A percentile compares a stretch with the other conserved stretches of the same genome.
phyloP scores from a whole-genome alignment of 2,113 vertebrate genomes.

The Cyprichromis sp. region DNA sequence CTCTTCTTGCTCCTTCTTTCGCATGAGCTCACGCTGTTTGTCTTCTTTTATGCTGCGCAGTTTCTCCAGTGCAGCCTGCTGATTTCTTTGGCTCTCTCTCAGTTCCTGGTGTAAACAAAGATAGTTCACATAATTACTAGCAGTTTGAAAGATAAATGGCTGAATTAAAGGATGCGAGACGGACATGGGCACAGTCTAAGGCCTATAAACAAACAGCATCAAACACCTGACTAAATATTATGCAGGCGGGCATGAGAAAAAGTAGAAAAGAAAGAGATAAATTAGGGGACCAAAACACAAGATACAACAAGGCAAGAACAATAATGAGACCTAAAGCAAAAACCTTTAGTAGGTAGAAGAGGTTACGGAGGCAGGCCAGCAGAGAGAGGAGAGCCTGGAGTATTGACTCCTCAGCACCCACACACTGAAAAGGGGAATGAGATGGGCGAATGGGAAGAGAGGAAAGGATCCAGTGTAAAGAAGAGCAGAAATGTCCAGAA shows the following conservation, averaged over 20 bases:
- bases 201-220: neutral
- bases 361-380: constrained; percentile 94
- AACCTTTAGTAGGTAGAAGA: constrained; percentile 99
- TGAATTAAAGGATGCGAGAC: neutral
- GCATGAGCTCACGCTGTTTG: constrained; percentile 81
- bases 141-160: neutral
- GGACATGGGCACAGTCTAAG: neutral
- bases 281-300: neutral
- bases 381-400: constrained; percentile 93
- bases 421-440: constrained; percentile 80
- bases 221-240: neutral
- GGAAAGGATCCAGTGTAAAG: neutral
- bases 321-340: constrained; percentile 72
- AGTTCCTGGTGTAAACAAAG: constrained; percentile 73
- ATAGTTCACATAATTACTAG: neutral
- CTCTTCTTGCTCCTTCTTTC: constrained; percentile 74
- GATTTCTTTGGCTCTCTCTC: constrained; percentile 81
- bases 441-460: constrained; percentile 47
- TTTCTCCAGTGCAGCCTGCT: constrained; percentile 85
- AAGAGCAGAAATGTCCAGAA: neutral
- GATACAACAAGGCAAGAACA: neutral
- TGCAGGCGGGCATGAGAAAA: neutral
- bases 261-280: neutral
- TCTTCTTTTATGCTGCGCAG: constrained; percentile 83
- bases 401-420: constrained; percentile 87